phyloP scores from a whole-genome alignment of 2,888 invertebrate genomes.

The Ischnus inquisitorius region DNA sequence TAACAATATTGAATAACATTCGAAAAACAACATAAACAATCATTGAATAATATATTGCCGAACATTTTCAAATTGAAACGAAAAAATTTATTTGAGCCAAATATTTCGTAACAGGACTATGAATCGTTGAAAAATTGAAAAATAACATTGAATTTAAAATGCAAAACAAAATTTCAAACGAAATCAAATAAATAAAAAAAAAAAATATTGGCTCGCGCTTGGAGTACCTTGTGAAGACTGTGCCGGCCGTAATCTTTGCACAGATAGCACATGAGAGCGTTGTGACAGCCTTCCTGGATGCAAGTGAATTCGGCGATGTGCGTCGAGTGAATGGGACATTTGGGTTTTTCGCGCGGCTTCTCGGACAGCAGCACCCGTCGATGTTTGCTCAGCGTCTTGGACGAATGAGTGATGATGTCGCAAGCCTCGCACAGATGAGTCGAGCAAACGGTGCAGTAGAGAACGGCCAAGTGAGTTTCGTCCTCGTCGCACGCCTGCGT shows the following conservation, averaged over 20 bases:
- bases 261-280: conserved; percentile 87
- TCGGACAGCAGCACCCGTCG: conserved; percentile 87
- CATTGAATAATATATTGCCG: no score
- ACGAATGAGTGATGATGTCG: conserved; percentile 86
- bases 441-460: conserved; percentile 87
- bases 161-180: no score
- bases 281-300: conserved; percentile 86
- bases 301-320: conserved; percentile 87
- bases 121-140: background rate
- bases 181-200: conserved; percentile 13
- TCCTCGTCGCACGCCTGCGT: conserved; percentile 86
- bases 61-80: no score
- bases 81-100: no score
- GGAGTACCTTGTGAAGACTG: conserved; percentile 86
- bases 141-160: no score
- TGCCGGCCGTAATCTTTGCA: conserved; percentile 88
- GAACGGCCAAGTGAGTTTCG: conserved; percentile 86
- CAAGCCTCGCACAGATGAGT: conserved; percentile 87
- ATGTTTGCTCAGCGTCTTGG: conserved; percentile 86
- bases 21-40: no score
- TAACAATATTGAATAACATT: background rate
- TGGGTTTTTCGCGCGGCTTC: conserved; percentile 87
- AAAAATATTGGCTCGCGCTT: background rate
- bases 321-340: conserved; percentile 86
- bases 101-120: no score